Conservation (phyloP, 2,797 vertebrate genomes). For the Hydrocynus forskahlii region DNA sequence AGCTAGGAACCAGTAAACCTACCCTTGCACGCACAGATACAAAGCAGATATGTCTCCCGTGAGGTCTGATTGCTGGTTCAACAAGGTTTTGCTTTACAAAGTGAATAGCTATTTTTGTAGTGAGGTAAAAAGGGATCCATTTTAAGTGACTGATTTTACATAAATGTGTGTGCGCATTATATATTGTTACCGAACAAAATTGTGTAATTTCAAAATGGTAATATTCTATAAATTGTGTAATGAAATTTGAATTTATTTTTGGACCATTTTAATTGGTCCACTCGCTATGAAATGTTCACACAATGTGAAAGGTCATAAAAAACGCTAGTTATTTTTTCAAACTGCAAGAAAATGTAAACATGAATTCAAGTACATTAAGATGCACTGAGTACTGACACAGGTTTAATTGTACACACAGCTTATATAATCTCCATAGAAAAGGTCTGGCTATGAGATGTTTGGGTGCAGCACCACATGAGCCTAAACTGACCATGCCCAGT, state of each 20-base stretch:
- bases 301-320: neutral
- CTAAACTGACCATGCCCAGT: neutral
- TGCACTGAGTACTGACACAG: no score
- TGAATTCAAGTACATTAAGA: no score
- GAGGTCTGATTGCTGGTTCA: conserved; percentile 24
- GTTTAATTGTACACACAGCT: no score
- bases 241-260: no score
- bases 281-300: neutral
- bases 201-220: neutral
- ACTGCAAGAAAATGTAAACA: no score
- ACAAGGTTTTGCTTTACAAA: neutral
- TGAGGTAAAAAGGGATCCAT: neutral
- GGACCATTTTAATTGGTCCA: no score
- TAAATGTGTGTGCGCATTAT: neutral
- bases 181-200: neutral
- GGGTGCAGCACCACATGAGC: neutral
- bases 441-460: no score
- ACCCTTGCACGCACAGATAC: conserved; percentile 50
- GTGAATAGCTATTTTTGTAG: no score
- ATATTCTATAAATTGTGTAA: no score
- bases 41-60: conserved; percentile 1
- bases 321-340: no score
- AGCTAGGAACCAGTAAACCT: conserved; percentile 68
- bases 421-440: no score
- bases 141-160: neutral